A percentile compares a stretch with the other conserved stretches of the same genome.
These are phyloP conservation scores for Odobenus rosmarus DNA, from an alignment of 2,113 vertebrate genomes.

Conservation along the genomic window DNA sequence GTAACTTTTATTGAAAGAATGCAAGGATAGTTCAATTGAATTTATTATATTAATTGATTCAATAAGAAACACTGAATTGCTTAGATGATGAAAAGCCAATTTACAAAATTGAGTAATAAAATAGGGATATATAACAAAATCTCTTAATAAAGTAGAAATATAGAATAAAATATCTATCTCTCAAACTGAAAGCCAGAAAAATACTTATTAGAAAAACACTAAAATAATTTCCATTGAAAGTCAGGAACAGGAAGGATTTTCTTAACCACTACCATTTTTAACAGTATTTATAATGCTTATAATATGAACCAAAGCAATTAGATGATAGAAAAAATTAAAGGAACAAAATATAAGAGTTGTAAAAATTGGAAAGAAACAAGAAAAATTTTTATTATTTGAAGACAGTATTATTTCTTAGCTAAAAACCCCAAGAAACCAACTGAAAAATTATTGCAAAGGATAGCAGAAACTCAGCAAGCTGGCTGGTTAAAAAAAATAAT, in stretches of 20 bases:
- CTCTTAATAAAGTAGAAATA: not conserved
- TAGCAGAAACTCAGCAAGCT: not conserved
- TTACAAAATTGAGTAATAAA: not conserved
- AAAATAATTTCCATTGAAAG: not conserved
- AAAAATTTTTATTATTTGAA: not conserved
- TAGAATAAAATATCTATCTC: not conserved
- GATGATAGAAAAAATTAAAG: not conserved
- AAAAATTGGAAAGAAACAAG: not conserved
- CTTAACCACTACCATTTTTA: not conserved
- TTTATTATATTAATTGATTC: not conserved
- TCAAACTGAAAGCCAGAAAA: not conserved
- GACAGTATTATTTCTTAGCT: not conserved
- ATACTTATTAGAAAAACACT: not conserved
- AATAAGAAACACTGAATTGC: not conserved
- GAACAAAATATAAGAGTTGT: not conserved
- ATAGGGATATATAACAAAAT: not conserved
- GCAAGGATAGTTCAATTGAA: not conserved
- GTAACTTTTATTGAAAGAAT: not conserved
- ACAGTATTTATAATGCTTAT: not conserved
- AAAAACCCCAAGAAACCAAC: not conserved
- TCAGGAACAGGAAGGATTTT: not conserved
- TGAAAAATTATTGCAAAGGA: not conserved
- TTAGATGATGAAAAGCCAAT: not conserved
- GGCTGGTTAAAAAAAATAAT: not conserved
- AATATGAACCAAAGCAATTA: not conserved